These are phyloP conservation scores for Campylorhamphus procurvoides DNA, from an alignment of 2,113 vertebrate genomes.

Conservation along the genomic window DNA sequence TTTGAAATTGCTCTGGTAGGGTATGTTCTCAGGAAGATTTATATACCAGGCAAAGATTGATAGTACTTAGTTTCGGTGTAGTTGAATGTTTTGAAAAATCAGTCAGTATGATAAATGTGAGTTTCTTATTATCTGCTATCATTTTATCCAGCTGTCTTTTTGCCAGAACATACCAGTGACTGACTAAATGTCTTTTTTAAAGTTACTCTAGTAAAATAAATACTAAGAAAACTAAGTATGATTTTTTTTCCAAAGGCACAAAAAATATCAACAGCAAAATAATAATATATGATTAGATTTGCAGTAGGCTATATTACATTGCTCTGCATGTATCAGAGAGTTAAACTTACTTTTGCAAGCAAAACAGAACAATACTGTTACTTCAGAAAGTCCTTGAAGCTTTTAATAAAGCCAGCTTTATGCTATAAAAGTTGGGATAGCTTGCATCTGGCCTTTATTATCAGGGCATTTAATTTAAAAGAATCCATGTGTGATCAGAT, in stretches of 20 bases:
- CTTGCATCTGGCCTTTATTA: background rate
- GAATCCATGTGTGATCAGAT: background rate
- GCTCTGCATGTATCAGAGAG: background rate
- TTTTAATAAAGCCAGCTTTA: background rate
- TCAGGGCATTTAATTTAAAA: background rate
- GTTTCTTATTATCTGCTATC: constrained; percentile 9
- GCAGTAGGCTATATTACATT: background rate
- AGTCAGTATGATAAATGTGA: constrained; percentile 35
- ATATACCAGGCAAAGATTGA: background rate
- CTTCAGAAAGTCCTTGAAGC: background rate
- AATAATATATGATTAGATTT: background rate
- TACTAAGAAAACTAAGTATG: background rate
- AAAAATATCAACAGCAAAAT: background rate
- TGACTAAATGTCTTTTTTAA: constrained; percentile 34
- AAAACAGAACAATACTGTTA: background rate
- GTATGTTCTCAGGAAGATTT: background rate
- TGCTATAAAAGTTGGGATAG: background rate
- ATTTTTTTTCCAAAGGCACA: background rate
- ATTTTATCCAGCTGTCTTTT: constrained; percentile 39
- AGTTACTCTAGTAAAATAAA: background rate
- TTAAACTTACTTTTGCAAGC: background rate
- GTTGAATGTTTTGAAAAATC: constrained; percentile 28
- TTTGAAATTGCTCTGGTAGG: constrained; percentile 1
- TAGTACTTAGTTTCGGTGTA: constrained; percentile 7
- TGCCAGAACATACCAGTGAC: constrained; percentile 21